phyloP scores from a whole-genome alignment of 2,888 invertebrate species.

The Epinotia bilunana region DNA sequence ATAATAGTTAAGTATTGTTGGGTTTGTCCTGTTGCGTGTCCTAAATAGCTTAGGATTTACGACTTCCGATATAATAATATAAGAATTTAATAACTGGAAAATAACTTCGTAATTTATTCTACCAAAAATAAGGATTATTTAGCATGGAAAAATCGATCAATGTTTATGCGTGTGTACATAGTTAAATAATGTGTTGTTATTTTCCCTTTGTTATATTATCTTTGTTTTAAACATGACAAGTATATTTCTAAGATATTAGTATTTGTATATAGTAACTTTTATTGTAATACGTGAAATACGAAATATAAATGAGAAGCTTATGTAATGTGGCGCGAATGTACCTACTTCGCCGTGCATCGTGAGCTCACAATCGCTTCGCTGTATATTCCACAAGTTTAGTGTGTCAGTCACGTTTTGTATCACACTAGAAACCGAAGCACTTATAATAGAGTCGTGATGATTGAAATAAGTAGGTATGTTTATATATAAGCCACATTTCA shows the following conservation, averaged over 20 bases:
- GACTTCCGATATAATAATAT: background rate
- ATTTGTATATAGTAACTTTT: conserved; percentile 14
- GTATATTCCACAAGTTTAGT: background rate
- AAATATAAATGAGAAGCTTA: background rate
- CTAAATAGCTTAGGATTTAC: background rate
- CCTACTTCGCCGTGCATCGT: background rate
- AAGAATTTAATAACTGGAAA: background rate
- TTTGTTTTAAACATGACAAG: conserved; percentile 26
- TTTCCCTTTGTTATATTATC: conserved; percentile 19
- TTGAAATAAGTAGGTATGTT: conserved; percentile 2
- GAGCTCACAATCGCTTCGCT: background rate
- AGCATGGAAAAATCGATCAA: conserved; percentile 17
- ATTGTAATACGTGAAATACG: background rate
- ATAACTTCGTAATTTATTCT: conserved; percentile 14
- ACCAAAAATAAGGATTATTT: conserved; percentile 8
- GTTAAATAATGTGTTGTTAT: conserved; percentile 19
- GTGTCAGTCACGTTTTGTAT: background rate
- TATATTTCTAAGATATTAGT: conserved; percentile 6
- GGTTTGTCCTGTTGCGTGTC: background rate
- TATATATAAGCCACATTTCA: background rate
- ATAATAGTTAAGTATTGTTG: background rate
- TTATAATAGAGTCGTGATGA: background rate
- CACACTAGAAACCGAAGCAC: background rate
- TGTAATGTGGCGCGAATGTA: conserved; percentile 2
- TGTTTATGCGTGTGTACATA: conserved; percentile 20